Conservation (phyloP, 2,113 vertebrate genomes). For the Zosterops lateralis region DNA sequence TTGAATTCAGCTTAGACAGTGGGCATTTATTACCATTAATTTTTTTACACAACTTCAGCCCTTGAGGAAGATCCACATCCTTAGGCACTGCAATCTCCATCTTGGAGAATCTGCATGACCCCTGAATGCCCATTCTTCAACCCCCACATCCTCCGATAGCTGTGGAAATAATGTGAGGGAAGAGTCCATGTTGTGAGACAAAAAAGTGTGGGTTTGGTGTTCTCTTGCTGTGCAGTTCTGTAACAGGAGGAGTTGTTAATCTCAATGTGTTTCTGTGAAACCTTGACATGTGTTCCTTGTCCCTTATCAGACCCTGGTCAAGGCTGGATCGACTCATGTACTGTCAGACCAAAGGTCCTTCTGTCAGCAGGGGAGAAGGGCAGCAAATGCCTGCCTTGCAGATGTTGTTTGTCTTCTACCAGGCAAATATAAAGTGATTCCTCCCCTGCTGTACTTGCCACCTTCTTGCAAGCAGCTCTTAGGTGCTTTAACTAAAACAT, state of each 20-base stretch:
- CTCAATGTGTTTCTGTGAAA: background rate
- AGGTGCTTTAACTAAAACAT: background rate
- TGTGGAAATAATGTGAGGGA: background rate
- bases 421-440: background rate
- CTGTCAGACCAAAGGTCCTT: background rate
- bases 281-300: background rate
- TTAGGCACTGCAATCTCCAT: background rate
- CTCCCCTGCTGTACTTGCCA: background rate
- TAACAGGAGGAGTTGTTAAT: background rate
- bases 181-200: background rate
- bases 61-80: background rate
- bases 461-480: background rate
- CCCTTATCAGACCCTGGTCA: background rate
- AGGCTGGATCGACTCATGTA: background rate
- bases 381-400: background rate
- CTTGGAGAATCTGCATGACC: background rate
- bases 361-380: background rate
- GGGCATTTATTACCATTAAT: background rate
- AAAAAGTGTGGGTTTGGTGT: background rate
- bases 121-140: background rate
- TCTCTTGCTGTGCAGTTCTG: background rate
- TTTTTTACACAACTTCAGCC: background rate
- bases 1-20: conserved; percentile 18
- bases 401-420: background rate
- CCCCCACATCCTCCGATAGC: rapidly evolving